phyloP scores from a whole-genome alignment of 2,888 invertebrate genomes.

The Agapetus fuscipes region DNA sequence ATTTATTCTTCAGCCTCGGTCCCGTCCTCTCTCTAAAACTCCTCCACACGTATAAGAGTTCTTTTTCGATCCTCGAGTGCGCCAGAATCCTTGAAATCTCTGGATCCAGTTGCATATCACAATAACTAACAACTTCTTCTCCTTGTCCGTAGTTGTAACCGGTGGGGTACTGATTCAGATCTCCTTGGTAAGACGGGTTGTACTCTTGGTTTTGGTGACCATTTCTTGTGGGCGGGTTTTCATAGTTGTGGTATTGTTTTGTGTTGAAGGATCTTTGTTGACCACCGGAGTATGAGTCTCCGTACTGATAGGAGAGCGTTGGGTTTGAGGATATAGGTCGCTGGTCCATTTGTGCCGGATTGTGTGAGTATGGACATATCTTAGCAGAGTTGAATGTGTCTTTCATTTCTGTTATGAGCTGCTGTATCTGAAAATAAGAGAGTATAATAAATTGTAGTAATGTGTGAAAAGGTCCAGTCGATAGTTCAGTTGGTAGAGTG shows the following conservation, averaged over 20 bases:
- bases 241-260: conserved; percentile 3
- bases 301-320: background rate
- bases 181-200: conserved; percentile 1
- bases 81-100: conserved; percentile 58
- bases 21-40: conserved; percentile 75
- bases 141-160: conserved; percentile 19
- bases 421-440: conserved; percentile 54
- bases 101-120: conserved; percentile 51
- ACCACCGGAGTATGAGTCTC: background rate
- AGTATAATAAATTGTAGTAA: too few relatives aligned
- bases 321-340: conserved; percentile 2
- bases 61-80: conserved; percentile 63
- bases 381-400: conserved; percentile 63
- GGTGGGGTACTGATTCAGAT: conserved; percentile 1
- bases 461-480: too few relatives aligned
- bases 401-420: conserved; percentile 68
- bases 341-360: conserved; percentile 28
- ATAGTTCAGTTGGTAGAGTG: too few relatives aligned
- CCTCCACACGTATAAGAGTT: conserved; percentile 68
- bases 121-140: conserved; percentile 34
- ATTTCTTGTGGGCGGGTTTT: conserved; percentile 7
- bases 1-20: conserved; percentile 62
- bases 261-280: conserved; percentile 3
- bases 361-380: conserved; percentile 58
- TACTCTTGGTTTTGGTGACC: conserved; percentile 10